phyloP scores from a whole-genome alignment of 1,140 invertebrate genomes.

The Belonocnema kinseyi region DNA sequence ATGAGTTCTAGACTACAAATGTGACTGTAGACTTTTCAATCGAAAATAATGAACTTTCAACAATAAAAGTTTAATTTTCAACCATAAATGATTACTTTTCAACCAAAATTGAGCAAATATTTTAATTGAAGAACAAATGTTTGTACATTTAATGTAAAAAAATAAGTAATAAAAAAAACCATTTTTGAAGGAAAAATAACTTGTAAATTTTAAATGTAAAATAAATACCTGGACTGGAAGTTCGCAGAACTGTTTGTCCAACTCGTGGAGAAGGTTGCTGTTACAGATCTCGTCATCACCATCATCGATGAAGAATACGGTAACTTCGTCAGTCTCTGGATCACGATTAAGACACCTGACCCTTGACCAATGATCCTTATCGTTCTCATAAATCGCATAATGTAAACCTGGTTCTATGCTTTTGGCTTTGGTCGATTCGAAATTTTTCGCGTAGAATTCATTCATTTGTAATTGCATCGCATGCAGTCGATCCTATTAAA shows the following conservation, averaged over 20 bases:
- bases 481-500: conserved; percentile 75
- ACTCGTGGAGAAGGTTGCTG: conserved; percentile 73
- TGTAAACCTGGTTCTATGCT: conserved; percentile 64
- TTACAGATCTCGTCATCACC: conserved; percentile 78
- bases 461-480: conserved; percentile 76
- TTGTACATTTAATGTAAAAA: too few relatives aligned
- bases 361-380: conserved; percentile 78
- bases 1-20: too few relatives aligned
- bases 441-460: conserved; percentile 71
- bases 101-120: too few relatives aligned
- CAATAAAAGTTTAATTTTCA: too few relatives aligned
- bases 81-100: too few relatives aligned
- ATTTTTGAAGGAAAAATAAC: too few relatives aligned
- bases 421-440: not conserved
- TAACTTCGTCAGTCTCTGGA: conserved; percentile 64
- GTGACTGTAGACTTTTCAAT: too few relatives aligned
- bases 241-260: conserved; percentile 77
- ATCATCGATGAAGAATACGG: conserved; percentile 79
- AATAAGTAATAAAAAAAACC: too few relatives aligned
- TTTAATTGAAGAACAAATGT: too few relatives aligned
- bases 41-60: too few relatives aligned
- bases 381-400: conserved; percentile 75
- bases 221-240: conserved; percentile 78
- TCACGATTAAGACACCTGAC: conserved; percentile 76
- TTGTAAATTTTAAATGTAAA: too few relatives aligned